Conservation (phyloP, 2,888 invertebrate species). For the Incurvaria masculella region DNA sequence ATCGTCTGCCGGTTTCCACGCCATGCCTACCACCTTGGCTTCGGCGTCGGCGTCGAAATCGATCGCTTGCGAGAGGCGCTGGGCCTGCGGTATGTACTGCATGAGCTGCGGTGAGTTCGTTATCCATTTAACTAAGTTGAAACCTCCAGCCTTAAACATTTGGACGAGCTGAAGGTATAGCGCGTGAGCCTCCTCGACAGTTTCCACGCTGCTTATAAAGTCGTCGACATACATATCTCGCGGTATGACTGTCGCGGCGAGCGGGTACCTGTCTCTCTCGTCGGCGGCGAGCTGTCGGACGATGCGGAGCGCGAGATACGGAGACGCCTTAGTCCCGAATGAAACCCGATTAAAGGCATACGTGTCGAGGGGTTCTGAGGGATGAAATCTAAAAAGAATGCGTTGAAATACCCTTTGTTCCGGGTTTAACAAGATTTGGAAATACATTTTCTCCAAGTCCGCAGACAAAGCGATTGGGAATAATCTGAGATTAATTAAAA, state of each 20-base stretch:
- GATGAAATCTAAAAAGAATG: background rate
- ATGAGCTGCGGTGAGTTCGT: background rate
- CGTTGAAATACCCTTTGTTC: constrained; percentile 1
- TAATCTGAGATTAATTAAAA: background rate
- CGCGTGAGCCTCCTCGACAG: background rate
- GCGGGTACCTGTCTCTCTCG: background rate
- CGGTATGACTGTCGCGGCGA: background rate
- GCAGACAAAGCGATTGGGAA: constrained; percentile 1
- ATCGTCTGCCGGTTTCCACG: constrained; percentile 1
- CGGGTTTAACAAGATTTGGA: background rate
- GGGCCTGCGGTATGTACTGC: background rate
- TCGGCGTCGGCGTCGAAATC: background rate
- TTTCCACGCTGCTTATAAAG: background rate
- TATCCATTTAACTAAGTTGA: background rate
- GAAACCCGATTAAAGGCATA: background rate
- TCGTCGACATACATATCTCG: background rate
- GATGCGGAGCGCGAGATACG: background rate
- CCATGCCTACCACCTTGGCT: constrained; percentile 3
- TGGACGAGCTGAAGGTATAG: background rate
- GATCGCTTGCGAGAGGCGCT: background rate
- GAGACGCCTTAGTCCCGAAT: background rate
- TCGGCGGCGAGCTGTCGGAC: background rate
- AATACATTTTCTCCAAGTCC: constrained; percentile 1
- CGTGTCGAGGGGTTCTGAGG: background rate
- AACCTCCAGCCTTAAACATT: too few relatives aligned